These are phyloP conservation scores for Noctilio leporinus DNA, from an alignment of 2,113 vertebrate species.

Conservation along the genomic window DNA sequence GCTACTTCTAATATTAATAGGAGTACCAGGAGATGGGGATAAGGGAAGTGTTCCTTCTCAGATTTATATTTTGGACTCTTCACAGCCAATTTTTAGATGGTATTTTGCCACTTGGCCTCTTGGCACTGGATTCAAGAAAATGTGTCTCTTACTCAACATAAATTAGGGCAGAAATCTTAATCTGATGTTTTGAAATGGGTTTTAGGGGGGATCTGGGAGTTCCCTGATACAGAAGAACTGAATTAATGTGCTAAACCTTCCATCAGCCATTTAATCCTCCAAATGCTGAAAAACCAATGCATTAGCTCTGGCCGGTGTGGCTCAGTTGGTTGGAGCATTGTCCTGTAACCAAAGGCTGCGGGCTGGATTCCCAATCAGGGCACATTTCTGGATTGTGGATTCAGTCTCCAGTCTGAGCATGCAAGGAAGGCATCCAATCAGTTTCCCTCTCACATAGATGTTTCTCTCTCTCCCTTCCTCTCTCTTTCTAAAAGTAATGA, in stretches of 20 bases:
- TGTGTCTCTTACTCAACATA: neutral
- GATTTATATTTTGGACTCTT: neutral
- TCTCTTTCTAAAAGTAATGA: too few relatives aligned
- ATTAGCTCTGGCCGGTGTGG: neutral
- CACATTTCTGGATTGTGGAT: too few relatives aligned
- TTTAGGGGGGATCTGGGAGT: neutral
- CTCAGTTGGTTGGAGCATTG: too few relatives aligned
- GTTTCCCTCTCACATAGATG: too few relatives aligned
- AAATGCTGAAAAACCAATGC: neutral
- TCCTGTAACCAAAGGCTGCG: too few relatives aligned
- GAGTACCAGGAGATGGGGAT: neutral
- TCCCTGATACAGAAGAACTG: neutral
- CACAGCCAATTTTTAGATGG: neutral
- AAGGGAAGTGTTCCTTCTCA: neutral
- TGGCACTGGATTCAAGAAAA: slow-evolving; percentile 20
- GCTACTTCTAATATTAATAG: neutral
- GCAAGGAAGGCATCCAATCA: too few relatives aligned
- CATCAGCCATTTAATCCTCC: neutral
- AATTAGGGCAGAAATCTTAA: neutral
- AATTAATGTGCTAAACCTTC: neutral
- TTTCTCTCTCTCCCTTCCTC: too few relatives aligned
- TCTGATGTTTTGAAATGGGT: neutral
- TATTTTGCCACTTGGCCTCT: neutral
- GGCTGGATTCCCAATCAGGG: too few relatives aligned
- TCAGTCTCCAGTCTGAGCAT: too few relatives aligned